A percentile compares a stretch with the other conserved stretches of the same genome.
Conservation (phyloP, 2,888 invertebrate genomes). For the Trichopoda pennipes region DNA sequence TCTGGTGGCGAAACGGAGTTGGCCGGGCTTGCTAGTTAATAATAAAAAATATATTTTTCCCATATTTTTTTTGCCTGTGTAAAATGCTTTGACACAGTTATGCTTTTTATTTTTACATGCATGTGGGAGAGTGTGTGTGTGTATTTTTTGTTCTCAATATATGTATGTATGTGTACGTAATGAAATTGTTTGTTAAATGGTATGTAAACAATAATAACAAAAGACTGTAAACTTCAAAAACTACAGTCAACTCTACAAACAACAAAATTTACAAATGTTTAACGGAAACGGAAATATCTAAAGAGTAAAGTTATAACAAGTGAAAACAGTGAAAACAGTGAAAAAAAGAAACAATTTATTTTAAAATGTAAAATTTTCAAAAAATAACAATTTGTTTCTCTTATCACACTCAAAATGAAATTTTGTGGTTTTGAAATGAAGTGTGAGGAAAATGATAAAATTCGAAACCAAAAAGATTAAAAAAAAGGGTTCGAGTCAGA, state of each 20-base stretch:
- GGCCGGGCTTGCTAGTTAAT: too few species aligned
- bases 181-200: slow-evolving; percentile 80
- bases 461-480: slow-evolving; percentile 24
- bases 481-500: slow-evolving; percentile 18
- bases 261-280: slow-evolving; percentile 60
- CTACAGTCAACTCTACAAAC: slow-evolving; percentile 35
- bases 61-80: slow-evolving; percentile 32
- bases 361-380: slow-evolving; percentile 40
- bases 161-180: too few species aligned
- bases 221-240: slow-evolving; percentile 52
- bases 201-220: slow-evolving; percentile 74
- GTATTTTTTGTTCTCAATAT: too few species aligned
- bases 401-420: slow-evolving; percentile 22
- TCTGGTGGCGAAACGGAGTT: too few species aligned
- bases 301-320: slow-evolving; percentile 51
- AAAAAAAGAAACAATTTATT: slow-evolving; percentile 9
- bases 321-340: slow-evolving; percentile 18
- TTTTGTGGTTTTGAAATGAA: slow-evolving; percentile 57
- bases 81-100: slow-evolving; percentile 27
- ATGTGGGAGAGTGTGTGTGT: too few species aligned
- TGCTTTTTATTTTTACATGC: not conserved
- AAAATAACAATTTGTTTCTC: slow-evolving; percentile 35
- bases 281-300: slow-evolving; percentile 66
- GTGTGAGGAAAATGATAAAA: slow-evolving; percentile 64
- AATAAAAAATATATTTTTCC: too few species aligned